Base-by-base conservation (phyloP, 2,888 invertebrate species). In the Gerris lacustris region DNA sequence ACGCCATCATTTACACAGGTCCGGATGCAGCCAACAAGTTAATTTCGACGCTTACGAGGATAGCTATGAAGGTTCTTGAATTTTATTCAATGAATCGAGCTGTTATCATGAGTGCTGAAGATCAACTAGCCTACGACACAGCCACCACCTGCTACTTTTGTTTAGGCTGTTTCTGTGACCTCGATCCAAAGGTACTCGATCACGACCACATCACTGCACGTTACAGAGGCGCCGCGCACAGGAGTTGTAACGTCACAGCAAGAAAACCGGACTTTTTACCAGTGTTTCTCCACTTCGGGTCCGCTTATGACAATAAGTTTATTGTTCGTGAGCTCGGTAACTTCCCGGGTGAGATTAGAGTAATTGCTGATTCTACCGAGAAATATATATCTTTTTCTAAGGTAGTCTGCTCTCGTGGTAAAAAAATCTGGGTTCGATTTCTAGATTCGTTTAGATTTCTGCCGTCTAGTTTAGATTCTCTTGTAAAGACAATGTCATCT, bases 311-410 rank as follows among this genome's bases (percentile, higher is more conserved):
- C 47, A 11, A 6, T n/a, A 63, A 71, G n/a, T 71, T 71, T 68
- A 18, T 71, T 6, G 44, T 71, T 78, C 78, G 73, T 74, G 78
- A 18, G 72, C 72, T 69, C 72, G 77, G 44, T 77, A 77, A 67
- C 7, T 75, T 70, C 70, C 73, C 76, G 6, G 71, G 76, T 18
- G 11, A 73, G 17, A 69, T 78, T 7, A 67, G 73, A 47, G 69
- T 79, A 6, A 73, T 79, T 44, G 75, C 79, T 0, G 64, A 76
- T 31, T 78, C 76, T 69, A 78, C 77, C 68, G 78, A 80, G 72
- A 75, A 75, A 71, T 79, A 77, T 68, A 69, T 69, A 17, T 18
- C 47, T 45, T 69, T 69, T 44, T 44, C 64, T 2, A 70, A 66
- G 66, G 44, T 45, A 7, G 70, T 70, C 4, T 17, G 18, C 17